Evolutionary conservation across 2,888 invertebrate species (phyloP), one percentile per base, ranked within the genome.

Genomic region (Strigamia crassipes): DNA sequence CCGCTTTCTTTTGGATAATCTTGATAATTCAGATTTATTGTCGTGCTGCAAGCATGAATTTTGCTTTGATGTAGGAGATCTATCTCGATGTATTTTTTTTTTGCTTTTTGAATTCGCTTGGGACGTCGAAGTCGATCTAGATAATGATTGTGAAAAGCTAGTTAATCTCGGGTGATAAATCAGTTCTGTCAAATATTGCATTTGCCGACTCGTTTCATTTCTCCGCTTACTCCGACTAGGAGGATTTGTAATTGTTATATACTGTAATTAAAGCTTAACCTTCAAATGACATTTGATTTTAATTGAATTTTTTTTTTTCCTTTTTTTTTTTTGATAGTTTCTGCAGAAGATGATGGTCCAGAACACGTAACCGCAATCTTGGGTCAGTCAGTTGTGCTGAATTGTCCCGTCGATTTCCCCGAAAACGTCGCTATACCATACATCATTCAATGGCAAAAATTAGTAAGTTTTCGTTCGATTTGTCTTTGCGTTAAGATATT

Each of bases 381-480:
- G 88, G 97, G 97, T 89, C 96, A 97, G 91, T 95, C 95, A 89
- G 96, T 97, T 90, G 94, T 97, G 89, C 95, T 98, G 92, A 96
- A 96, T 91, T 98, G 97, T 91, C 95, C 96, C 91, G 96, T 97
- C 90, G 95, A 96, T 90, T 97, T 96, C 90, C 95, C 96, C 89
- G 94, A 95, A 90, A 94, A 96, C 90, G 93, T 95, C 90, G 94
- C 96, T 88, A 95, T 96, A 91, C 96, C 96, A 90, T 96, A 96
- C 91, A 96, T 97, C 91, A 93, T 97, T 90, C 96, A 96, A 92
- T 98, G 97, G 97, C 95, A 96, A 93, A 97, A 97, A 94, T 96
- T 96, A 94, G 96, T 96, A 94, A 94, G 94, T 5, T 5, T 4
- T 38, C 8, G 6, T 4, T 38, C 8, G 6, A 6, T 38, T 38